These are phyloP conservation scores for Chelidonichthys spinosus DNA, from an alignment of 2,797 vertebrate genomes.

Conservation along the genomic window DNA sequence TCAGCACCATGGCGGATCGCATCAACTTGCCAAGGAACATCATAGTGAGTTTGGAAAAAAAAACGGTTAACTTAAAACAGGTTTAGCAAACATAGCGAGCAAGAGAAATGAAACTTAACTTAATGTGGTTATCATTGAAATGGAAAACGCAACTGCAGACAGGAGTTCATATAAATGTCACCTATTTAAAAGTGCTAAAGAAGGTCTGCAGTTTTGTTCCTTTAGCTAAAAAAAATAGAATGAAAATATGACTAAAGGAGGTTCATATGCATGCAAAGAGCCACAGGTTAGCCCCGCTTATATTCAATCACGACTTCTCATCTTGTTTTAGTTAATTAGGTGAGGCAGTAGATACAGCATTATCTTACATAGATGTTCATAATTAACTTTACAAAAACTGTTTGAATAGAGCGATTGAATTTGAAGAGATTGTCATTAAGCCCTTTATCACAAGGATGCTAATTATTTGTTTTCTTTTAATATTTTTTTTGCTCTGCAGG, in stretches of 20 bases:
- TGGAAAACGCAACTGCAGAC: not conserved
- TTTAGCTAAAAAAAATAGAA: not conserved
- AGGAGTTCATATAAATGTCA: not conserved
- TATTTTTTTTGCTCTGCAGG: conserved; percentile 78
- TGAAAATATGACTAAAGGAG: not conserved
- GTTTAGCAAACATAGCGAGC: not conserved
- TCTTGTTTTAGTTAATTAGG: not conserved
- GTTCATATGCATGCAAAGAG: not conserved
- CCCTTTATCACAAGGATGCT: not conserved
- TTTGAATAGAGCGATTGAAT: not conserved
- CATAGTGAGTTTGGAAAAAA: conserved; percentile 85
- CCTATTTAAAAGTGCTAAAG: not conserved
- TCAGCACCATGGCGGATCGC: conserved; percentile 98
- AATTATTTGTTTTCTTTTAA: not conserved
- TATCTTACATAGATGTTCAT: not conserved
- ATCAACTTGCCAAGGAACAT: conserved; percentile 99
- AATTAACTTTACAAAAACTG: not conserved
- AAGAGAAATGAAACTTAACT: not conserved
- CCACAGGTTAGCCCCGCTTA: not conserved
- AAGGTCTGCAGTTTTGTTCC: not conserved
- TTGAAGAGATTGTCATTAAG: too few species aligned
- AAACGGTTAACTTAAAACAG: not conserved
- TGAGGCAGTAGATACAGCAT: too few species aligned
- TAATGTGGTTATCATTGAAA: not conserved
- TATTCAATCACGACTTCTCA: not conserved